These are phyloP conservation scores for Argentina silus DNA, from an alignment of 2,797 vertebrate species.

Conservation along the genomic window DNA sequence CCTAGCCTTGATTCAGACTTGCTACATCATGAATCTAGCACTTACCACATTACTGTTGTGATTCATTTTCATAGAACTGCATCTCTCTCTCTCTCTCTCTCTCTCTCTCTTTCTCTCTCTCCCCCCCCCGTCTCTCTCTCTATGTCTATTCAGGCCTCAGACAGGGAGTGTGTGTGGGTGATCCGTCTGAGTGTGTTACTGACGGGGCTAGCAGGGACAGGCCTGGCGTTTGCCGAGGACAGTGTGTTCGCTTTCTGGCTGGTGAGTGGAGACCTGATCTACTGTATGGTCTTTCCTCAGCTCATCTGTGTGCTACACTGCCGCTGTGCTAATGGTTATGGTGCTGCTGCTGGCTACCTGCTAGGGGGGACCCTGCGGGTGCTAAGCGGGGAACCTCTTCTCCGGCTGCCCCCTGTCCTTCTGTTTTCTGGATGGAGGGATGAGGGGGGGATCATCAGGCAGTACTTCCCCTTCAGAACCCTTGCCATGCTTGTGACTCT, in stretches of 20 bases:
- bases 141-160: conserved; percentile 56
- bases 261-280: conserved; percentile 67
- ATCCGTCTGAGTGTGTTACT: conserved; percentile 61
- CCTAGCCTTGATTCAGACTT: no score
- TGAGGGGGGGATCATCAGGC: conserved; percentile 34
- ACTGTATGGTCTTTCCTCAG: conserved; percentile 67
- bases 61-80: no score
- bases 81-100: no score
- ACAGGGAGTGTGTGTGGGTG: conserved; percentile 62
- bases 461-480: conserved; percentile 72
- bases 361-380: conserved; percentile 60
- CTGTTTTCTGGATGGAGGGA: conserved; percentile 55
- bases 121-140: neutral
- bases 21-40: neutral
- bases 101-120: neutral
- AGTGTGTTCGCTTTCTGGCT: conserved; percentile 71
- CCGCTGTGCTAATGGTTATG: conserved; percentile 60
- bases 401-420: conserved; percentile 53
- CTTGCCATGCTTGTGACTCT: conserved; percentile 60
- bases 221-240: conserved; percentile 59
- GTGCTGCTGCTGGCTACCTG: conserved; percentile 55
- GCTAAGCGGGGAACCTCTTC: conserved; percentile 64
- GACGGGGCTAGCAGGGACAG: conserved; percentile 46
- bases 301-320: conserved; percentile 66
- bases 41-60: neutral